Base-by-base conservation (phyloP, 2,113 vertebrate genomes). In the Semnornis frantzii region DNA sequence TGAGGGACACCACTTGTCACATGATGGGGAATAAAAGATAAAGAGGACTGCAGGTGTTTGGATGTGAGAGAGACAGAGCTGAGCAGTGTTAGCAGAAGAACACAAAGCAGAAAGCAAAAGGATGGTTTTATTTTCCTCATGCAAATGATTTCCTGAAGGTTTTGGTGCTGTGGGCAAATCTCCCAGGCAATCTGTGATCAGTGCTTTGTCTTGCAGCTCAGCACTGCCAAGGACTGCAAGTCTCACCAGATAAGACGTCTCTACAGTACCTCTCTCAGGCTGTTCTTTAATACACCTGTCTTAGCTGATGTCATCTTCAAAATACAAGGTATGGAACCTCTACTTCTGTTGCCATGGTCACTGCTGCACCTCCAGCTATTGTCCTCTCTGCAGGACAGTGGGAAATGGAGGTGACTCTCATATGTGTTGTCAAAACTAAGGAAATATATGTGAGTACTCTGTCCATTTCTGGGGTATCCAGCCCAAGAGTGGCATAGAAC, bases 281-380 rank as follows among this genome's bases (percentile, higher is more conserved):
- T 98, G 94, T 99, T 99, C 92, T 99, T 99, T 95, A 99, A 99
- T 82, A 99, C 98, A 4, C 98, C 98, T 64, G 97, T 99, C 54
- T 98, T 99, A 84, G 99, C 99, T 34, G 99, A 99, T 94, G 98
- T 99, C 93, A 98, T 99, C 96, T 99, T 99, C 91, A 99, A 99
- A 98, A 98, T 99, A 96, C 98, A 99, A 99, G 99, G 99, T 99
- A 98, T 0, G 2, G 50, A 37, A 27, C 18, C 13, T 57, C 57
- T 69, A 20, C 54, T 79, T 5, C 27, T 11, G 0, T 24, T 13
- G 37, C 14, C 7, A 2, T 4, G 54, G 42, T 18, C 68, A 31
- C 20, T 0, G 1, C 59, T 37, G 8, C 3, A 0, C 20, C 24
- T 55, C 18, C 42, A 50, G 46, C 12, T 11, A 34, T 46, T 34